These are phyloP conservation scores for Thecophora atra DNA, from an alignment of 2,888 invertebrate genomes.

Conservation along the genomic window DNA sequence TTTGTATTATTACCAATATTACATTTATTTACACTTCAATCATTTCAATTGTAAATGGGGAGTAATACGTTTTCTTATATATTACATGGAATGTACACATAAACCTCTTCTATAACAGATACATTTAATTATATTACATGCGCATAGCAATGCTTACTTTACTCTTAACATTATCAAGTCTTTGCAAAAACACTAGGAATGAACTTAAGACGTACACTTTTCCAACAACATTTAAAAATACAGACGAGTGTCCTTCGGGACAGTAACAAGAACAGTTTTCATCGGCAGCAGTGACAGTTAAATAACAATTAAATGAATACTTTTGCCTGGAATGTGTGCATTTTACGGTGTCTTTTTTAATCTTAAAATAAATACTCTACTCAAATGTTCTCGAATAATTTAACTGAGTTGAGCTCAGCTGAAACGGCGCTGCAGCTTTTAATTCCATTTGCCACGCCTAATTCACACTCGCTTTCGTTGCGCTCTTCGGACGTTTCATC, in stretches of 20 bases:
- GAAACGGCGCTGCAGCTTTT: conserved; percentile 18
- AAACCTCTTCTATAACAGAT: background rate
- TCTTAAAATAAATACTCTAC: conserved; percentile 14
- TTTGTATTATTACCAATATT: too few relatives aligned
- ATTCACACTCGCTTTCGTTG: background rate
- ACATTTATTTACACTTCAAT: too few relatives aligned
- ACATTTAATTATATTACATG: background rate
- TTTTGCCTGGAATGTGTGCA: conserved; percentile 37
- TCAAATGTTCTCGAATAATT: conserved; percentile 38
- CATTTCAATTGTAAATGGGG: too few relatives aligned
- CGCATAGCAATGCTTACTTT: conserved; percentile 17
- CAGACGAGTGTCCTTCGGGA: background rate
- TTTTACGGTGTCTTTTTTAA: conserved; percentile 20
- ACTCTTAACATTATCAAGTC: conserved; percentile 58
- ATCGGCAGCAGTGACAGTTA: background rate
- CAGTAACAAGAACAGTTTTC: background rate
- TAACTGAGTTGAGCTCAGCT: conserved; percentile 34
- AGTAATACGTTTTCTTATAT: too few relatives aligned
- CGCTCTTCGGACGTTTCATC: conserved; percentile 8
- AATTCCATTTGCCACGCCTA: conserved; percentile 17
- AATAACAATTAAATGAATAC: background rate
- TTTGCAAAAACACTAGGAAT: conserved; percentile 40
- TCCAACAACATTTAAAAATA: background rate
- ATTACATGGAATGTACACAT: too few relatives aligned
- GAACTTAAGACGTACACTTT: background rate